These are phyloP conservation scores for Dromococcyx pavoninus DNA, from an alignment of 2,797 vertebrate genomes.

Conservation along the genomic window DNA sequence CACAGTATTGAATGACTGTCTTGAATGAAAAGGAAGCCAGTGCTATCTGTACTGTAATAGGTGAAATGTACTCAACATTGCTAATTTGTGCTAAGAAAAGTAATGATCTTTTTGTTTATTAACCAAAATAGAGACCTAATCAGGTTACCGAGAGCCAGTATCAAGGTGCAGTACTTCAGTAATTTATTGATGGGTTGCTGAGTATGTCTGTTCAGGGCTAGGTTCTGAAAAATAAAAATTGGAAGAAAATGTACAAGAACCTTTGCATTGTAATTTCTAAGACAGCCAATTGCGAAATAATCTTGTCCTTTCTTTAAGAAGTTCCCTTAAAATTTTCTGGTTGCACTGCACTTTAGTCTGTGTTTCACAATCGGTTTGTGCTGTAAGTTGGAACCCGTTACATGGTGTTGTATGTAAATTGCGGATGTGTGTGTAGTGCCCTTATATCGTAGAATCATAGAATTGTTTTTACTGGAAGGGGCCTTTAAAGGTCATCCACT, in stretches of 20 bases:
- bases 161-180: background rate
- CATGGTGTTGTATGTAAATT: fast-evolving
- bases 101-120: background rate
- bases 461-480: background rate
- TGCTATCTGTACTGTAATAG: background rate
- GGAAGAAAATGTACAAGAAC: background rate
- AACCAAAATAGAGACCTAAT: background rate
- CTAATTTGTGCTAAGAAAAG: background rate
- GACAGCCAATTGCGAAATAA: background rate
- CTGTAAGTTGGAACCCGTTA: background rate
- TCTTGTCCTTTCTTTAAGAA: background rate
- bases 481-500: background rate
- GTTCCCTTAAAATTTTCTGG: background rate
- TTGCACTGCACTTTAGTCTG: background rate
- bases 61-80: background rate
- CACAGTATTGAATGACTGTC: background rate
- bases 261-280: background rate
- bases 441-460: background rate
- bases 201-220: background rate
- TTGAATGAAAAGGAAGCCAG: background rate
- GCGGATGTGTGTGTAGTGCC: background rate
- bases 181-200: background rate
- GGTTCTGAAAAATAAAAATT: background rate
- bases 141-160: background rate
- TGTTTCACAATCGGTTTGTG: background rate